phyloP scores from a whole-genome alignment of 1,140 invertebrate genomes.

The Coenobita brevimanus region DNA sequence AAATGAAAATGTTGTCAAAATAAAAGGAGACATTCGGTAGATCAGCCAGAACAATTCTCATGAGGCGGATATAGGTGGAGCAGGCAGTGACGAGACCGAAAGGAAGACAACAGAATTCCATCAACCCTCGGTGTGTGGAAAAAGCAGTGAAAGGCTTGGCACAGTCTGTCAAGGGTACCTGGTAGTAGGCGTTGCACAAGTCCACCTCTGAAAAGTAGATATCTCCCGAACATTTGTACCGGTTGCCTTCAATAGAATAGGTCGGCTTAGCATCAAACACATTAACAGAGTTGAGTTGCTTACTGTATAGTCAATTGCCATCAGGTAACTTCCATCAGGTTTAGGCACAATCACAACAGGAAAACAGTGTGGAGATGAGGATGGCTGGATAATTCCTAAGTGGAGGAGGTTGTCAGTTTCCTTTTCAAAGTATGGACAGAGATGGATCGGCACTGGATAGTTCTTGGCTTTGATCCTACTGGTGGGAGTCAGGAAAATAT shows the following conservation, averaged over 20 bases:
- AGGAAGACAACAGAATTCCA: no score
- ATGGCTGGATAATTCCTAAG: neutral
- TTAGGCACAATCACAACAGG: slow-evolving; percentile 25
- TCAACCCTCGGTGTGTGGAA: no score
- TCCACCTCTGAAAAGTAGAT: neutral
- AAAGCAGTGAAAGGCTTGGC: neutral
- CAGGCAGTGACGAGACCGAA: no score
- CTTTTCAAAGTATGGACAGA: neutral
- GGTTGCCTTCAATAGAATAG: neutral
- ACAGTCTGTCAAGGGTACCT: slow-evolving; percentile 1
- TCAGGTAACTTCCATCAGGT: neutral
- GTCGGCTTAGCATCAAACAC: slow-evolving; percentile 10
- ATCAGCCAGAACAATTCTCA: no score
- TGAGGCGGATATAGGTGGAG: no score
- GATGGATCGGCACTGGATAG: slow-evolving; percentile 14
- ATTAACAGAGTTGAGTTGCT: neutral
- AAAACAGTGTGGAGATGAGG: neutral
- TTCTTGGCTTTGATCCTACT: neutral
- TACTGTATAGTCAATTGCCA: slow-evolving; percentile 15
- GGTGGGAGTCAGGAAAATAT: neutral
- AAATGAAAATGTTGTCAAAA: no score
- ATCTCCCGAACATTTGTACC: neutral
- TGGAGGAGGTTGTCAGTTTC: neutral
- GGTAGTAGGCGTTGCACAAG: slow-evolving; percentile 15
- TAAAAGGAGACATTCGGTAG: no score